Base-by-base conservation (phyloP, 2,797 vertebrate genomes). In the Lithobates sylvaticus region DNA sequence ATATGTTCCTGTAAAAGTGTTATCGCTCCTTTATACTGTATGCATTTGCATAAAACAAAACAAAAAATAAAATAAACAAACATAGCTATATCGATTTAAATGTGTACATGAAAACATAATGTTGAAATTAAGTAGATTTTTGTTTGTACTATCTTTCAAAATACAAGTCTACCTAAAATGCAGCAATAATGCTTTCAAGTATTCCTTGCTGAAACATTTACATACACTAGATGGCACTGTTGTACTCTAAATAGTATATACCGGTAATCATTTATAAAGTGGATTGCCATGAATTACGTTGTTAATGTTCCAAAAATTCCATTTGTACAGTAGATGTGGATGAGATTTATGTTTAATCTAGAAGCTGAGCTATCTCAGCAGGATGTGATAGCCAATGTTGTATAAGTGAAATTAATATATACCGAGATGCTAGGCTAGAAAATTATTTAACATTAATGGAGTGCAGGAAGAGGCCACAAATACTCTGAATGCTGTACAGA, bases 281-380 rank as follows among this genome's bases (percentile, higher is more conserved):
- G 21, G 6, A 65, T 23, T 32, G 32, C 54, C 71, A 81, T 86
- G 71, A 81, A 76, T 86, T 70, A 76, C 10, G 44, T 64, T 82
- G 64, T 82, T 76, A 81, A 82, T 82, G 73, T 71, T 86, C 73
- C 71, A 86, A 71, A 65, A 76, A 70, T 86, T 72, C 85, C 65
- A 86, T 82, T 86, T 82, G 32, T 70, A 42, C 47, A 54, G 29
- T 61, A 82, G 78, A 86, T 86, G 54, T 75, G 72, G 65, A 67
- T 26, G 72, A 86, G 79, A 86, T 86, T 77, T 86, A 86, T 86
- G 79, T 64, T 65, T 81, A 86, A 86, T 86, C 79, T 65, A 64
- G 73, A n/a, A 72, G 21, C 73, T 72, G 72, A 82, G 85, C 85
- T 86, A 72, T 86, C 79, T 81, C 79, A 81, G 67, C 73, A 82